phyloP scores from a whole-genome alignment of 2,888 invertebrate species.

The Entomobrya multifasciata region DNA sequence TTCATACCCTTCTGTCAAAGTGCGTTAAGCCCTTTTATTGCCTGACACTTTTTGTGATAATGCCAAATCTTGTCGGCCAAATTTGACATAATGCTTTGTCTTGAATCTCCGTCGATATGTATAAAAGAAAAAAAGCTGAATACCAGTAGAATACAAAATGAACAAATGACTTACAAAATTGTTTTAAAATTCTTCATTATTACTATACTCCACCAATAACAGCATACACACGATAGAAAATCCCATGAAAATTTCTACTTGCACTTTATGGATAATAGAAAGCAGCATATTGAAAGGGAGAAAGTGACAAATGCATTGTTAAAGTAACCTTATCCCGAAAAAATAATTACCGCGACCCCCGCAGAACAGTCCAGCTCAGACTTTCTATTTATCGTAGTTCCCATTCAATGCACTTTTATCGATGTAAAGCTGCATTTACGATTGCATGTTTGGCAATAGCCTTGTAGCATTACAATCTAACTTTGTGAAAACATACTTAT shows the following conservation, averaged over 20 bases:
- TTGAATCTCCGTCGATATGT: no score
- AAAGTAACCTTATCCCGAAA: slow-evolving; percentile 4
- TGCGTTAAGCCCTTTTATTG: no score
- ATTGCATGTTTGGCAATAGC: background rate
- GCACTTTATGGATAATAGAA: background rate
- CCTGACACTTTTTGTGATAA: no score
- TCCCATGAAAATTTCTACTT: background rate
- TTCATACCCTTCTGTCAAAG: no score
- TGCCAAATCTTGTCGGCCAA: no score
- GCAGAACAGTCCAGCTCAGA: slow-evolving; percentile 1
- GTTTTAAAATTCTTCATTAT: no score
- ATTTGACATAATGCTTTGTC: no score
- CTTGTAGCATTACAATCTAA: background rate
- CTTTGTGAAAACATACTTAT: background rate
- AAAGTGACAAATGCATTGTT: background rate
- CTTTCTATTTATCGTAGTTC: background rate
- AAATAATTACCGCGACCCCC: slow-evolving; percentile 50
- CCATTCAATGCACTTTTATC: background rate
- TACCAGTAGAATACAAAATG: no score
- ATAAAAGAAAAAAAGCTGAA: no score
- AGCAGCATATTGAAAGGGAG: background rate
- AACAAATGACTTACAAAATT: no score
- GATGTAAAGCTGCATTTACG: background rate
- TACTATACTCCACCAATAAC: no score
- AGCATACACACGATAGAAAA: background rate